Base-by-base conservation (phyloP, 2,797 vertebrate species). In the Pogonophryne albipinna region DNA sequence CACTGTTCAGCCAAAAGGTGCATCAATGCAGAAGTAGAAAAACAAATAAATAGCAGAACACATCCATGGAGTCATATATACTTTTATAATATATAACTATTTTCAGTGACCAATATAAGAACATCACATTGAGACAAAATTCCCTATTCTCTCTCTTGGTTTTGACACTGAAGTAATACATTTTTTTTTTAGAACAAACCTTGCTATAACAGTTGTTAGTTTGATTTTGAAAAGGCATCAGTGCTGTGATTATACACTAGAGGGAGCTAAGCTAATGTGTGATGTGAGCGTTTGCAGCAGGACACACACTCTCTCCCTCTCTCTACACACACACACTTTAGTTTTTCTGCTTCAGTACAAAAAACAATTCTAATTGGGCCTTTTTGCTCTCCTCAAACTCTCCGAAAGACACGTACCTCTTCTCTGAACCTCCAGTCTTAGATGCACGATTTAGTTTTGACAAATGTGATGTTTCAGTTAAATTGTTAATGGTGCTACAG, bases 211-310 rank as follows among this genome's bases (percentile, higher is more conserved):
- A 38, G 34, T 23, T 1, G 5, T 12, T 14, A n/a, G 14, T 53
- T 51, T 10, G n/a, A 60, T 71, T 50, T 45, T 10, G 8, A 42
- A 61, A 23, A 16, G 10, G 23, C 16, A 15, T 38, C 79, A 34
- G 47, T 84, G 8, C 85, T 31, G 1, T 13, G 3, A 66, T 31
- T 44, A n/a, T 5, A 83, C 98, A 97, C 97, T 96, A 97, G 98
- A 99, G 97, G 97, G 97, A 91, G 97, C 96, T 96, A 96, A 95
- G 96, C 91, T 96, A 96, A 96, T 96, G 95, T 95, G 81, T 93
- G 95, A 96, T 97, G 58, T 1, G 61, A 66, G 47, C 0, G 15
- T 42, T 44, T 70, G 58, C 74, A 58, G 62, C 61, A 38, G 49
- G 41, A 23, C 20, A 3, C 10, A 7, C 50, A 6, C 20, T 44